Conservation (phyloP, 2,888 invertebrate genomes). For the Rotaria socialis region DNA sequence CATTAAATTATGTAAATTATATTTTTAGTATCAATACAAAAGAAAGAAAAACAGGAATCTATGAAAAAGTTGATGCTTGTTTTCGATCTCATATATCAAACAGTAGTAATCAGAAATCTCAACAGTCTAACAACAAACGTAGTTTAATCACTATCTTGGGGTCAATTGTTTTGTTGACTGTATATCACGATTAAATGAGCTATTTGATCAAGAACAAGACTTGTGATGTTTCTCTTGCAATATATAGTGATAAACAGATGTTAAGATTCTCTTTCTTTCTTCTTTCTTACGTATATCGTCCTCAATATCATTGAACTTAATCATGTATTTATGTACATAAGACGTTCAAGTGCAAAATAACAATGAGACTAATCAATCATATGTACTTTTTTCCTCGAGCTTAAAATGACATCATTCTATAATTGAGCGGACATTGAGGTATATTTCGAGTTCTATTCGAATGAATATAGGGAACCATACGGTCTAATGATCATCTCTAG, state of each 20-base stretch:
- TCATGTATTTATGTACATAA: neutral
- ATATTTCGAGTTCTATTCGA: neutral
- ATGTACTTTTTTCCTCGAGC: neutral
- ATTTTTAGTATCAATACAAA: too few relatives aligned
- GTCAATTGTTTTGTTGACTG: neutral
- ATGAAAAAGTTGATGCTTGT: too few relatives aligned
- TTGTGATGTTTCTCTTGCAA: neutral
- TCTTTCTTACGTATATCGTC: slow-evolving; percentile 8
- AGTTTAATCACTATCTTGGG: too few relatives aligned
- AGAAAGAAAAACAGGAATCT: too few relatives aligned
- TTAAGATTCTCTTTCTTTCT: neutral
- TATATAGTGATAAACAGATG: neutral
- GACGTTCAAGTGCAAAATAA: neutral
- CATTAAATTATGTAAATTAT: too few relatives aligned
- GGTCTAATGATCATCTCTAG: neutral
- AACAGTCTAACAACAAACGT: too few relatives aligned
- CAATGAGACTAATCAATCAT: slow-evolving; percentile 5
- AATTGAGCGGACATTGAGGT: neutral
- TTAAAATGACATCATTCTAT: neutral
- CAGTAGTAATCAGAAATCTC: too few relatives aligned
- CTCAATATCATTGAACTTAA: neutral
- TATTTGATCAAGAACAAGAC: neutral
- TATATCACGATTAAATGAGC: neutral
- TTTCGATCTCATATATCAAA: too few relatives aligned
- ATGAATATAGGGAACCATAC: neutral